phyloP scores from a whole-genome alignment of 2,888 invertebrate genomes.

The Anthrax anthrax region DNA sequence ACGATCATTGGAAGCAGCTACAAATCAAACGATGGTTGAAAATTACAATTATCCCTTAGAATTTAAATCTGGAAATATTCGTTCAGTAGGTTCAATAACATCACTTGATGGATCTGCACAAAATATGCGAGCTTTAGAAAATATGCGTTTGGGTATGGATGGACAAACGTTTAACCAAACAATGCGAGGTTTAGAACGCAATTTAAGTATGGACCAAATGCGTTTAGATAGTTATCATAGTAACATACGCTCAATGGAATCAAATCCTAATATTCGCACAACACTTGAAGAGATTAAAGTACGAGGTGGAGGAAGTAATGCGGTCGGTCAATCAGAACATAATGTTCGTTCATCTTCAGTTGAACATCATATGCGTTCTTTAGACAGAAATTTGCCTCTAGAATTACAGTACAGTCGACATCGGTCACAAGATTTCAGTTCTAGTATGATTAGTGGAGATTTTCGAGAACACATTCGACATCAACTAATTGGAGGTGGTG shows the following conservation, averaged over 20 bases:
- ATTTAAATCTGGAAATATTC: slow-evolving; percentile 12
- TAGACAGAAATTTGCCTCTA: slow-evolving; percentile 32
- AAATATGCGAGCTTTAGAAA: slow-evolving; percentile 13
- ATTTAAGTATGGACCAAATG: slow-evolving; percentile 24
- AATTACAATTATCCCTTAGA: slow-evolving; percentile 13
- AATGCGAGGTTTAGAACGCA: slow-evolving; percentile 22
- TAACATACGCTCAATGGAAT: slow-evolving; percentile 14
- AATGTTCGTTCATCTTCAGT: slow-evolving; percentile 12
- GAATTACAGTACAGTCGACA: slow-evolving; percentile 34
- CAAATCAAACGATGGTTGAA: slow-evolving; percentile 7
- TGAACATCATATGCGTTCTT: slow-evolving; percentile 34
- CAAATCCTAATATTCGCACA: slow-evolving; percentile 14
- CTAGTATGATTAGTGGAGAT: slow-evolving; percentile 21
- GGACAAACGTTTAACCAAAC: slow-evolving; percentile 7
- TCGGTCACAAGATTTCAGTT: slow-evolving; percentile 22
- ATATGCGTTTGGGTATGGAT: slow-evolving; percentile 10
- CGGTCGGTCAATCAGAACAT: slow-evolving; percentile 12
- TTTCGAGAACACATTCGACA: slow-evolving; percentile 33
- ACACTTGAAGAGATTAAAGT: slow-evolving; percentile 14
- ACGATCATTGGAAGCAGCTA: slow-evolving; percentile 25
- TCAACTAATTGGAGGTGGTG: slow-evolving; percentile 24
- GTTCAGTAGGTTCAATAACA: slow-evolving; percentile 15
- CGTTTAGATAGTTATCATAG: slow-evolving; percentile 2
- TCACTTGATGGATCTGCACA: slow-evolving; percentile 14
- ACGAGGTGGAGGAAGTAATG: slow-evolving; percentile 12